Evolutionary conservation across 2,113 vertebrate species (phyloP).

Genomic region (Cololabis saira): DNA sequence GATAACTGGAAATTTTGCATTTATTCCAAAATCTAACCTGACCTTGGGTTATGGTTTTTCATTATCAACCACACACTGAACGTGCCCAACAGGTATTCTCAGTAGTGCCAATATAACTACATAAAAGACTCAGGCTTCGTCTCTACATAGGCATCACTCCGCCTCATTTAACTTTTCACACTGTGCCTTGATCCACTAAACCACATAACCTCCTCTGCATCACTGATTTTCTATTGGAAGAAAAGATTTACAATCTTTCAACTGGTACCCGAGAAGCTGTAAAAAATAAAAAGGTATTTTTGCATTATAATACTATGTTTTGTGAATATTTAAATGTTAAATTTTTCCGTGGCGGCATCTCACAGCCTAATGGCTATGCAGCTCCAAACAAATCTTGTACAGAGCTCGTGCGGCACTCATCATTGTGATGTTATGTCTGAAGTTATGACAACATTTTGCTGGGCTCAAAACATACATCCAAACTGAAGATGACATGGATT

Average conservation of each 20-base stretch:
- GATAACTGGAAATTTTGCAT: slow-evolving; percentile 10
- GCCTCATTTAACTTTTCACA: slow-evolving; percentile 1
- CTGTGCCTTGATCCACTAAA: not conserved
- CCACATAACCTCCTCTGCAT: not conserved
- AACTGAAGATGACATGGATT: too few relatives aligned
- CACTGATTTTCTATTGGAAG: not conserved
- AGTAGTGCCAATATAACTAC: slow-evolving; percentile 7
- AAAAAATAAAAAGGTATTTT: not conserved
- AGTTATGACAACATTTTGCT: not conserved
- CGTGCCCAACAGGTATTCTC: slow-evolving; percentile 3
- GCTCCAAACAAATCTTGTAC: not conserved
- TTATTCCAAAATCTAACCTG: slow-evolving; percentile 9
- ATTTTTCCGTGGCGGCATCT: not conserved
- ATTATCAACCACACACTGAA: slow-evolving; percentile 6
- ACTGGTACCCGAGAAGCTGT: not conserved
- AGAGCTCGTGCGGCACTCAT: not conserved
- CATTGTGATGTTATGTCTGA: not conserved
- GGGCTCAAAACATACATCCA: too few relatives aligned
- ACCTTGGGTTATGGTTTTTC: slow-evolving; percentile 11
- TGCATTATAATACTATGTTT: not conserved
- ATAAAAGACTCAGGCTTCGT: not conserved
- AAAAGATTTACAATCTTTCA: not conserved
- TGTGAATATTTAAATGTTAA: not conserved
- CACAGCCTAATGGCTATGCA: not conserved
- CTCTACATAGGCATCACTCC: not conserved